phyloP scores from a whole-genome alignment of 30 jellyfish, hydroid and myxozoan genomes.

The Turritopsis dohrnii region DNA sequence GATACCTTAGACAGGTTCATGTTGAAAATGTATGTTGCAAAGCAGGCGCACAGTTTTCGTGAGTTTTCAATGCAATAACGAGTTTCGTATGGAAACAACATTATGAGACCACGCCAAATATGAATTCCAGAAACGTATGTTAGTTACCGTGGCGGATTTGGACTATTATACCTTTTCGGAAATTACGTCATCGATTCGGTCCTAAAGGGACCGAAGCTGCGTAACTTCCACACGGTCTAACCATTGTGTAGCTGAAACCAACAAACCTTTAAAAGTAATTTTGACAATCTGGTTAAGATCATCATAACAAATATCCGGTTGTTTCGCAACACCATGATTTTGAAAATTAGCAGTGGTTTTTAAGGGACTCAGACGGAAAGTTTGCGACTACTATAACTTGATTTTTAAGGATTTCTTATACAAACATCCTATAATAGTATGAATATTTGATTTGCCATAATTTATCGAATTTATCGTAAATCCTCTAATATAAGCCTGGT shows the following conservation, averaged over 20 bases:
- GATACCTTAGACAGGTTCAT: neutral
- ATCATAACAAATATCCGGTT: neutral
- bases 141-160: neutral
- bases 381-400: neutral
- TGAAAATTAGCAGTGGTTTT: neutral
- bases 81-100: neutral
- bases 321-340: neutral
- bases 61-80: neutral
- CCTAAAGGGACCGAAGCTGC: neutral
- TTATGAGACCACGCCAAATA: neutral
- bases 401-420: too few species aligned
- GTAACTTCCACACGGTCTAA: neutral
- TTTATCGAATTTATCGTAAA: too few species aligned
- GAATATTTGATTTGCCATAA: neutral
- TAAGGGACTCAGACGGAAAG: neutral
- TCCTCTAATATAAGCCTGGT: too few species aligned
- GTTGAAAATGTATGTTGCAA: neutral
- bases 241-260: neutral
- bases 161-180: neutral
- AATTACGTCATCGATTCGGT: neutral
- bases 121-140: neutral
- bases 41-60: neutral
- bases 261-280: neutral
- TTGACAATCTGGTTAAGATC: neutral
- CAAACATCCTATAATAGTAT: too few species aligned